Evolutionary conservation across 2,888 invertebrate species (phyloP).

Genomic region (Syrphus vitripennis): DNA sequence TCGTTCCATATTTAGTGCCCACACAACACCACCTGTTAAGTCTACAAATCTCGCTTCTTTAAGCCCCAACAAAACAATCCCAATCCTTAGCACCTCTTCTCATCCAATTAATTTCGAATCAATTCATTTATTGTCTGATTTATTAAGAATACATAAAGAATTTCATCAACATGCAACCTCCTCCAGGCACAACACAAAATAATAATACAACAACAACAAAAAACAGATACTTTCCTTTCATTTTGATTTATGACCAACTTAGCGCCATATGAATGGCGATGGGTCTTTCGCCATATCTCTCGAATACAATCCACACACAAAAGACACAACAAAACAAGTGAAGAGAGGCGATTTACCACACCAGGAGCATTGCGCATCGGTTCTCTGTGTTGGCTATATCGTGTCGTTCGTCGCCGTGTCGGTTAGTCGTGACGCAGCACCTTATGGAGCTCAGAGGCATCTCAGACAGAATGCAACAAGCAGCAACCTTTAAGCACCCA

Average conservation of each 20-base stretch:
- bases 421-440: conserved; percentile 6
- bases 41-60: background rate
- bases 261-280: conserved; percentile 71
- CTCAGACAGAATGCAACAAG: conserved; percentile 6
- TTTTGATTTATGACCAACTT: conserved; percentile 72
- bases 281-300: conserved; percentile 24
- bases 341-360: conserved; percentile 41
- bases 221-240: conserved; percentile 32
- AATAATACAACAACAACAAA: background rate
- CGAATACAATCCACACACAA: conserved; percentile 20
- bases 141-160: conserved; percentile 41
- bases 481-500: conserved; percentile 49
- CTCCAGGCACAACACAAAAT: background rate
- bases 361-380: background rate
- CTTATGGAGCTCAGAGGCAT: background rate
- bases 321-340: conserved; percentile 44
- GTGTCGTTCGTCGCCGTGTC: background rate
- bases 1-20: background rate
- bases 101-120: conserved; percentile 74
- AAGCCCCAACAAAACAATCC: conserved; percentile 15
- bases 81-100: conserved; percentile 32
- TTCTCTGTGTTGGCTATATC: background rate
- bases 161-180: conserved; percentile 28
- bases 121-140: conserved; percentile 72
- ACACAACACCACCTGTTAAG: conserved; percentile 54